Percentiles rank a stretch among this genome's conserved stretches.
Evolutionary conservation across 2,113 vertebrate genomes (phyloP).

Genomic region (Caracal caracal): DNA sequence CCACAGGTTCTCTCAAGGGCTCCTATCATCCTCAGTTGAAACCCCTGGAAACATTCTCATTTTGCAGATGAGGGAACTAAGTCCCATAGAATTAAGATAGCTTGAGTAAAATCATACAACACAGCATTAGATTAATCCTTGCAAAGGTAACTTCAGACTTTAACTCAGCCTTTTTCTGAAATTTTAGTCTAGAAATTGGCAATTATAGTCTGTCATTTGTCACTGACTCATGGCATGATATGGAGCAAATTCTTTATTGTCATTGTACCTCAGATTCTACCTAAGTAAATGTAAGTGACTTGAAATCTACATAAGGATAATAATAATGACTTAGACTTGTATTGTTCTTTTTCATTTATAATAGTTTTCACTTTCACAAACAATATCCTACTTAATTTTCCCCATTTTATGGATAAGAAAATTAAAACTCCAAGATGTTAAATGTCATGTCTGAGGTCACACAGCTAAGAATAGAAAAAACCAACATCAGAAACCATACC

Average conservation of each 20-base stretch:
- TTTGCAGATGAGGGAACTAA: slow-evolving; percentile 52
- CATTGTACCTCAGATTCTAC: neutral
- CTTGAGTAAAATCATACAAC: neutral
- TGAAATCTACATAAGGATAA: neutral
- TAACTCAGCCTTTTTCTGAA: slow-evolving; percentile 45
- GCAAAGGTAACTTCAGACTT: neutral
- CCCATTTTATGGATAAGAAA: slow-evolving; percentile 25
- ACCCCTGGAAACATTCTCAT: neutral
- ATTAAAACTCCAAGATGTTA: slow-evolving; percentile 9
- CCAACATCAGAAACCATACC: neutral
- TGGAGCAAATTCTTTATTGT: neutral
- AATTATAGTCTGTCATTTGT: neutral
- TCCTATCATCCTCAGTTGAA: neutral
- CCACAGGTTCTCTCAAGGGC: neutral
- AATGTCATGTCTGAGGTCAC: neutral
- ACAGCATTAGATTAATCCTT: slow-evolving; percentile 12
- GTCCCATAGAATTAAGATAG: neutral
- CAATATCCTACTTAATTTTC: slow-evolving; percentile 33
- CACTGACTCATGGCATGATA: neutral
- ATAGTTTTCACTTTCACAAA: slow-evolving; percentile 12
- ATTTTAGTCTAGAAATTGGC: neutral
- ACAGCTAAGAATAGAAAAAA: slow-evolving; percentile 48
- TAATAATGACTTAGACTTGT: slow-evolving; percentile 19
- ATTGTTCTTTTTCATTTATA: slow-evolving; percentile 25
- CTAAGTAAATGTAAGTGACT: slow-evolving; percentile 17